Base-by-base conservation (phyloP, 2,797 vertebrate species). In the Acanthornis magna region DNA sequence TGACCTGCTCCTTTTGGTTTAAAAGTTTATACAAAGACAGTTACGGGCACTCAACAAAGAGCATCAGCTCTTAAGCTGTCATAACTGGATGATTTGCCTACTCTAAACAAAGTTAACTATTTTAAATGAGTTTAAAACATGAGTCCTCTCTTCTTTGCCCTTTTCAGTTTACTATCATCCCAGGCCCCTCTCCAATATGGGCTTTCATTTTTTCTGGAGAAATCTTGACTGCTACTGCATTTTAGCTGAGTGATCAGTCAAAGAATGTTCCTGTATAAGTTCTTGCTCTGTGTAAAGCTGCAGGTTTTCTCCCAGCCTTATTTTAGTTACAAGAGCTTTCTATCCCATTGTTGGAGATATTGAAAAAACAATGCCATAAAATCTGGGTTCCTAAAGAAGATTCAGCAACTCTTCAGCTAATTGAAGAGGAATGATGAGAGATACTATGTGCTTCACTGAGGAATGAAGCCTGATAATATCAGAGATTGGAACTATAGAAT, bases 1-100 rank as follows among this genome's bases (percentile, higher is more conserved):
- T 95, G 66, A 87, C 34, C 45, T n/a, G 34, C 29, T 87, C 14
- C 30, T 89, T 95, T 73, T 67, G 43, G 65, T 63, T 92, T 86
- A 86, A 75, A 68, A 65, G n/a, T 32, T 89, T 65, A 77, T 38
- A 77, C 34, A 61, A 68, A 86, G 19, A 80, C 13, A 72, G 38
- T 53, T 61, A 45, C 1, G 2, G 63, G 38, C 45, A 65, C 58
- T 68, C 50, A 76, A 2, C 55, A 57, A 54, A 48, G 25, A 65
- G 42, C 60, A 90, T 38, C 36, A 78, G 54, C 34, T 72, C 62
- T 72, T 78, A 72, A 82, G 23, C 43, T 87, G n/a, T 71, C 71
- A 53, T 68, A 89, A 68, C 38, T 17, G 50, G 38, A 61, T 21
- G 2, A 1, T 36, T 25, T 72, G 30, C 50, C 38, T 68, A 73